Base-by-base conservation (phyloP, 2,113 vertebrate genomes). In the Epinephelus lanceolatus region DNA sequence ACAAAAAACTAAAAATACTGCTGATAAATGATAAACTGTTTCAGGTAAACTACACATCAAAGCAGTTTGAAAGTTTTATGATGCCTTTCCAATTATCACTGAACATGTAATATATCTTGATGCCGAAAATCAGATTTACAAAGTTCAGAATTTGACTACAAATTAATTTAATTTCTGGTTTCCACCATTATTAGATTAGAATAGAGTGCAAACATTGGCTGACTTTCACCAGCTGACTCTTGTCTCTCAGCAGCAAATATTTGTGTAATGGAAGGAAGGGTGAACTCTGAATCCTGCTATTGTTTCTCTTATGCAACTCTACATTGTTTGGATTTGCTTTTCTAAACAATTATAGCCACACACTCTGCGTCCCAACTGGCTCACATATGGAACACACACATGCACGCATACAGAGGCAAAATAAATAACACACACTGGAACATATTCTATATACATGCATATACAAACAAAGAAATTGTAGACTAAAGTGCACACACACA, bases 161-260 rank as follows among this genome's bases (percentile, higher is more conserved):
- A 0, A 27, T 21, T 0, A 61, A 75, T 25, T 7, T 18, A 55
- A 71, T 71, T 18, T 15, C 59, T 40, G 17, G 37, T 30, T 49
- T 67, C 30, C 18, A 51, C 21, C 13, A 0, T 77, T 25, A 63
- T n/a, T 56, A 53, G 53, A 75, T 60, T 25, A 15, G 77, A 92
- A 72, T 7, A 45, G 72, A 56, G 78, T 10, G 55, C 0, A 25
- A 83, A 72, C 76, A 10, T 12, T 55, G 61, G 84, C 12, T 27
- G 71, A 69, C 83, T 53, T 25, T 81, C 76, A 19, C 33, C 87
- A 75, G 86, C 78, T 71, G 87, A 57, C 55, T 92, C 80, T 57
- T 2, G 33, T 92, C 89, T 76, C 45, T 76, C 70, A 25, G 84
- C 82, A 52, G 87, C 80, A 77, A 79, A 91, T 89, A 77, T 93